phyloP scores from a whole-genome alignment of 2,113 vertebrate species.

The Semnopithecus entellus region DNA sequence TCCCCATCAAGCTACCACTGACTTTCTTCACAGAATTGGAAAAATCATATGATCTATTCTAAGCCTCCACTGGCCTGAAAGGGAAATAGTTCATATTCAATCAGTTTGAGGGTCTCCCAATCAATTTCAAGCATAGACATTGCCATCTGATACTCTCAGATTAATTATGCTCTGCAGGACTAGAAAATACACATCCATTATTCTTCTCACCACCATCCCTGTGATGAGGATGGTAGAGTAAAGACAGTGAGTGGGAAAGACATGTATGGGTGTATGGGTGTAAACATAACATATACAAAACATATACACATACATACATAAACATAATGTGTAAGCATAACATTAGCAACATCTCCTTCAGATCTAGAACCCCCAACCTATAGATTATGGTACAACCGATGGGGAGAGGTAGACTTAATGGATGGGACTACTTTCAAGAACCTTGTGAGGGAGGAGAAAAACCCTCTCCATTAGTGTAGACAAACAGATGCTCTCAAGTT shows the following conservation, averaged over 20 bases:
- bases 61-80: background rate
- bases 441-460: background rate
- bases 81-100: background rate
- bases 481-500: background rate
- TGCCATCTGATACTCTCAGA: background rate
- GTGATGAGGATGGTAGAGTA: background rate
- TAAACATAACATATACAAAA: background rate
- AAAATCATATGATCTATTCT: background rate
- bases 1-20: too few species aligned
- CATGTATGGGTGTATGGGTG: background rate
- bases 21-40: too few species aligned
- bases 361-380: background rate
- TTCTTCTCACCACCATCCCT: background rate
- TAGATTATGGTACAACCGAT: background rate
- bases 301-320: background rate
- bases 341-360: background rate
- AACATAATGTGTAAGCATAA: background rate
- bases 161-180: background rate
- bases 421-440: background rate
- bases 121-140: background rate
- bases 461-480: background rate
- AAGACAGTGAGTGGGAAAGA: background rate
- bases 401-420: background rate
- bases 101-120: background rate
- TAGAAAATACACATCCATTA: background rate